These are phyloP conservation scores for Zalophus californianus DNA, from an alignment of 2,797 vertebrate genomes.

Conservation along the genomic window DNA sequence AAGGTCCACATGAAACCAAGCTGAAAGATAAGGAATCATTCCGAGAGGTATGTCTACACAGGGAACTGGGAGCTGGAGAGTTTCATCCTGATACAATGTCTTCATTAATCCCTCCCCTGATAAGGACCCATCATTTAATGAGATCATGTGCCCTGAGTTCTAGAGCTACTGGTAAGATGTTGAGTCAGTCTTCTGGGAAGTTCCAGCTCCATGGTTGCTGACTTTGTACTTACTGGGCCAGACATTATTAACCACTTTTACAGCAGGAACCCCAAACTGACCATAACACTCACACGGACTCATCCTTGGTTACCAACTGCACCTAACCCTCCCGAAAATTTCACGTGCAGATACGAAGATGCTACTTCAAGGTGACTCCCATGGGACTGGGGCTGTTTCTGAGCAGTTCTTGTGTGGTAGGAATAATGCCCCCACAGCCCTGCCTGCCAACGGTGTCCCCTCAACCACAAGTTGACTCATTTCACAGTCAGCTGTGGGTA, in stretches of 20 bases:
- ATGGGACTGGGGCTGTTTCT: neutral
- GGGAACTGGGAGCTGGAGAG: neutral
- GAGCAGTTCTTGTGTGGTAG: neutral
- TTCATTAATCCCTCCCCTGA: neutral
- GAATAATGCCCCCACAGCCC: neutral
- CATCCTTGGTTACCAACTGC: neutral
- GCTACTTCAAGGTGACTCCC: neutral
- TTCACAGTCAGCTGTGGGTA: neutral
- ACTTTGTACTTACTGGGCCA: neutral
- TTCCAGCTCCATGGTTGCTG: neutral
- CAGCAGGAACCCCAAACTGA: neutral
- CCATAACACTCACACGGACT: neutral
- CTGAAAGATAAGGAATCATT: neutral
- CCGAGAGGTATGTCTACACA: neutral
- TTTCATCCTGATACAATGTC: too few relatives aligned
- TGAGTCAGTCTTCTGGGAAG: neutral
- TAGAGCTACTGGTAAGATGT: neutral
- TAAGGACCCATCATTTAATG: neutral
- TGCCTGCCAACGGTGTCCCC: neutral
- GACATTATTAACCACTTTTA: neutral
- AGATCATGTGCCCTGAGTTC: neutral
- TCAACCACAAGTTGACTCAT: neutral
- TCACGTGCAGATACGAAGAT: neutral
- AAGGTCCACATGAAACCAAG: neutral
- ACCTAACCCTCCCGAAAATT: neutral